phyloP scores from a whole-genome alignment of 2,113 vertebrate genomes.

The Morone chrysops region DNA sequence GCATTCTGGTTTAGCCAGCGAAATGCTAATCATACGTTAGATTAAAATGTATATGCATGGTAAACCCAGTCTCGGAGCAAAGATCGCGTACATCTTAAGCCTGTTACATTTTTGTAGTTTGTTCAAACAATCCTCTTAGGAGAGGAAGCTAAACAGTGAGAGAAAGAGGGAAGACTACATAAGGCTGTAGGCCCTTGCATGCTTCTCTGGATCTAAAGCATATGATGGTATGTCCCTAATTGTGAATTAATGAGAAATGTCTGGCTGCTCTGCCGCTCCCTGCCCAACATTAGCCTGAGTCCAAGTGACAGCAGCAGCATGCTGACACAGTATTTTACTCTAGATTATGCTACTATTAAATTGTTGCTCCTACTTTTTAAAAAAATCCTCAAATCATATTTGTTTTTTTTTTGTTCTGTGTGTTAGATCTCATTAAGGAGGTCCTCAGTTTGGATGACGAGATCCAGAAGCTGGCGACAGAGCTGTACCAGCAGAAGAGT shows the following conservation, averaged over 20 bases:
- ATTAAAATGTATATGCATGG: slow-evolving; percentile 13
- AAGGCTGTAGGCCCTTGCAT: slow-evolving; percentile 47
- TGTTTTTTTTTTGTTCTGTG: slow-evolving; percentile 3
- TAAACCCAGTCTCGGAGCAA: background rate
- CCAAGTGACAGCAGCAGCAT: slow-evolving; percentile 1
- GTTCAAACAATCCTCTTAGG: slow-evolving; percentile 34
- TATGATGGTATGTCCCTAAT: slow-evolving; percentile 53
- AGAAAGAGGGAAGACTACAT: slow-evolving; percentile 7
- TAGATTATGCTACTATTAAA: background rate
- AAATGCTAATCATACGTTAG: slow-evolving; percentile 16
- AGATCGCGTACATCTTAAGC: slow-evolving; percentile 26
- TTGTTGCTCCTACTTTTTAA: background rate
- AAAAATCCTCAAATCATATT: background rate
- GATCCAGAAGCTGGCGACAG: slow-evolving; percentile 94
- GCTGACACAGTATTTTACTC: slow-evolving; percentile 1
- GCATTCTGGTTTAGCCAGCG: background rate
- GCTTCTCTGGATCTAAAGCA: slow-evolving; percentile 70
- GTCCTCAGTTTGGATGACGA: slow-evolving; percentile 96
- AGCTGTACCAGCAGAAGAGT: slow-evolving; percentile 98
- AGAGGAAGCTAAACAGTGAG: slow-evolving; percentile 7
- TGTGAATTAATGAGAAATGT: slow-evolving; percentile 65
- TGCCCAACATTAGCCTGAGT: slow-evolving; percentile 26
- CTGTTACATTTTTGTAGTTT: slow-evolving; percentile 20
- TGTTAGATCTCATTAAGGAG: slow-evolving; percentile 94
- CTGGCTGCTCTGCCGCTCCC: slow-evolving; percentile 35